Conservation (phyloP, 2,113 vertebrate species). For the Balaenoptera acutorostrata region DNA sequence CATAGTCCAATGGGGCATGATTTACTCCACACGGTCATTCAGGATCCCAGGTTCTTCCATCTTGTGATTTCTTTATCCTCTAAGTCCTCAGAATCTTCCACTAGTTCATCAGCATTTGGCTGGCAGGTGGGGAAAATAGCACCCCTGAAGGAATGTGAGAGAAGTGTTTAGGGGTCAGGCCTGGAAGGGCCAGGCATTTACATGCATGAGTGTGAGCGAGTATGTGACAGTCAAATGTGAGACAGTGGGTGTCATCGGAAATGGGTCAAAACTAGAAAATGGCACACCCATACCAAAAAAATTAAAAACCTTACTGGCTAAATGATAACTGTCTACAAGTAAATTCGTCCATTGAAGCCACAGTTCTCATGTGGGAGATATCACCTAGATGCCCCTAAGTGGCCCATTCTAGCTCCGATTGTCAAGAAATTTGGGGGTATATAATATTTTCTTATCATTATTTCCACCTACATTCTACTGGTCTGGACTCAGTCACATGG, state of each 20-base stretch:
- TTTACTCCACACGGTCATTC: background rate
- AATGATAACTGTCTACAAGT: background rate
- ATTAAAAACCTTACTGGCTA: background rate
- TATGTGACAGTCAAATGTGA: background rate
- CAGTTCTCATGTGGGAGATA: background rate
- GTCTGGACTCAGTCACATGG: background rate
- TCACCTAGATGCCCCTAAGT: background rate
- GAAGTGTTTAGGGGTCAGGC: background rate
- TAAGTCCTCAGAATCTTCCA: background rate
- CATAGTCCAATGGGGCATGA: background rate
- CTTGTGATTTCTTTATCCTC: background rate
- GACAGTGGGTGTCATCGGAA: background rate
- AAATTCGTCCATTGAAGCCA: background rate
- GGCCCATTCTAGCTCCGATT: background rate
- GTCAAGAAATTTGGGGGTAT: background rate
- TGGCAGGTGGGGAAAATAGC: background rate
- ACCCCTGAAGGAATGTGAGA: background rate
- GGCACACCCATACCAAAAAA: background rate
- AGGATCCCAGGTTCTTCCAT: background rate
- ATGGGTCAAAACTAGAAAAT: background rate
- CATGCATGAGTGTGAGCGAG: fast-evolving
- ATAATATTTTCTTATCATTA: background rate
- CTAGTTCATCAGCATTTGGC: background rate
- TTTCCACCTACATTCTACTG: background rate
- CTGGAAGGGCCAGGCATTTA: background rate